Evolutionary conservation across 2,888 invertebrate species (phyloP).

Genomic region (Dasypogon diadema): DNA sequence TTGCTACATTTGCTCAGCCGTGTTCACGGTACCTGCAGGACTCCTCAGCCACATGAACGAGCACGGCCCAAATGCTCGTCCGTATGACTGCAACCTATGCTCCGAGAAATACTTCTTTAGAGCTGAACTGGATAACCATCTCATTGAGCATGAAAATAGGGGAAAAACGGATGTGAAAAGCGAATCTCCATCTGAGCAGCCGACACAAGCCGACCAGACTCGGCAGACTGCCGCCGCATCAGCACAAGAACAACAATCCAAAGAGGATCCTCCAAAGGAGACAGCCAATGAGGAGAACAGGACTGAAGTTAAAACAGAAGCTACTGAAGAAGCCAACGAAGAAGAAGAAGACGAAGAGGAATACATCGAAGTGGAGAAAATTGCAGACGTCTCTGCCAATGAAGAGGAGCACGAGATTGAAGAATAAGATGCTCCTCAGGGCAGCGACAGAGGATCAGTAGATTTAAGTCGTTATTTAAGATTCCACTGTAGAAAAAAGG

Average conservation of each 20-base stretch:
- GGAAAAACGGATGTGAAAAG: constrained; percentile 29
- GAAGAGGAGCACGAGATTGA: constrained; percentile 9
- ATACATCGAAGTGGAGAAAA: constrained; percentile 68
- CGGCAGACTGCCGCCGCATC: neutral
- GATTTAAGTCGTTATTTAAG: constrained; percentile 12
- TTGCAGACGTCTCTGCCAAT: constrained; percentile 59
- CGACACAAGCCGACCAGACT: neutral
- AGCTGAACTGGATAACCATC: constrained; percentile 91
- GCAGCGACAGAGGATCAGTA: neutral
- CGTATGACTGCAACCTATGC: constrained; percentile 88
- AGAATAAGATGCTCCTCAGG: neutral
- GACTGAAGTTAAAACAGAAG: constrained; percentile 51
- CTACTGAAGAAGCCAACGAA: constrained; percentile 13
- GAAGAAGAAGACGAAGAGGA: constrained; percentile 66
- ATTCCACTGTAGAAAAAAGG: constrained; percentile 5
- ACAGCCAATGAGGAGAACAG: neutral
- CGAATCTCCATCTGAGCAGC: constrained; percentile 1
- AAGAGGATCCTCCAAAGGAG: neutral
- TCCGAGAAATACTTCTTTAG: constrained; percentile 90
- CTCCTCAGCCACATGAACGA: constrained; percentile 86
- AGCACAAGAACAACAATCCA: neutral
- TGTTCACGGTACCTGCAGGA: constrained; percentile 86
- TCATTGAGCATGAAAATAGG: constrained; percentile 71
- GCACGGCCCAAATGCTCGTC: constrained; percentile 83
- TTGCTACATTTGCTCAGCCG: constrained; percentile 89